Evolutionary conservation across 2,113 vertebrate species (phyloP), one percentile per base, ranked within the genome.

Genomic region (Hippopotamus amphibius): DNA sequence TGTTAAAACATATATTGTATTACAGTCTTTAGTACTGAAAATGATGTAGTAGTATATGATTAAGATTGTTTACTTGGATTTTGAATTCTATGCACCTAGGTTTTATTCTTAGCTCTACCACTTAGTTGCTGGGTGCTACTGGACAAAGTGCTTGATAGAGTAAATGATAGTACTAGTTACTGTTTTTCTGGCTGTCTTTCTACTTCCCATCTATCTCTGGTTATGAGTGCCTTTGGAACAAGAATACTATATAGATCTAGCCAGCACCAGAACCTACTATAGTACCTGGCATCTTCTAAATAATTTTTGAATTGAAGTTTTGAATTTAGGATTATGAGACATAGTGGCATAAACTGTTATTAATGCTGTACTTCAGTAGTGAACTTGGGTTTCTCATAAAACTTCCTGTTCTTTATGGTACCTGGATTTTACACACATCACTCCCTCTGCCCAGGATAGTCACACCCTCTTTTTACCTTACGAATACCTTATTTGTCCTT

Each of bases 71-170:
- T 85, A 57, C 48, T 55, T 97, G 41, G 63, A 33, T 48, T 85
- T 92, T 93, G 11, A 71, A 74, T 85, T 93, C 33, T 37, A 26
- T 72, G 19, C 46, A 85, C 46, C 89, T 90, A 80, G 76, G 66
- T 63, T 86, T 93, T 85, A 74, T 68, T 81, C 33, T 86, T 72
- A 80, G 30, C 22, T 93, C 1, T 87, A 15, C n/a, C 3, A 33
- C 15, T n/a, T 59, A 55, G 50, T 86, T 86, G 3, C 41, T 95
- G 41, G 22, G 50, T 95, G 22, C 46, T 90, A 10, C 86, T 76
- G 72, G 21, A 33, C 48, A 72, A 72, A 24, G 33, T 81, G 33
- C 22, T 37, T 89, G 63, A 43, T 85, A 82, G n/a, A 69, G 33
- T 87, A 68, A 83, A 24, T 76, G 48, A n/a, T 63, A 85, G 19